Percentiles rank a stretch among this genome's conserved stretches.
phyloP scores from a whole-genome alignment of 2,797 vertebrate genomes.

The Labeo calbasu region DNA sequence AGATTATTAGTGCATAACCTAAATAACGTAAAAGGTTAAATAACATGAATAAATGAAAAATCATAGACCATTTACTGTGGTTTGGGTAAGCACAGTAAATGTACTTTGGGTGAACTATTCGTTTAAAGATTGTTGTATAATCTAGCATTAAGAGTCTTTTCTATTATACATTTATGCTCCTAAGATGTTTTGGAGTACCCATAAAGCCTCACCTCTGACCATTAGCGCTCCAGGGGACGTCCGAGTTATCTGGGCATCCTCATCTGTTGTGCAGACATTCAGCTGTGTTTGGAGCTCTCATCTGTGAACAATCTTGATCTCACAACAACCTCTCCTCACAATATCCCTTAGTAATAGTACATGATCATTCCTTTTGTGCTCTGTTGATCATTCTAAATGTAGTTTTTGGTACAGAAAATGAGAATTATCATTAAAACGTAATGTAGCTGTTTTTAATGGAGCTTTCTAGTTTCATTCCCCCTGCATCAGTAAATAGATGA shows the following conservation, averaged over 20 bases:
- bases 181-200: neutral
- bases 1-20: no score
- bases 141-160: neutral
- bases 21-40: no score
- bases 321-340: neutral
- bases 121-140: neutral
- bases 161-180: neutral
- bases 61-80: no score
- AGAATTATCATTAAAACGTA: slow-evolving; percentile 49
- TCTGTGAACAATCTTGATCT: slow-evolving; percentile 9
- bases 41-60: neutral
- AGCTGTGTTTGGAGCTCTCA: neutral
- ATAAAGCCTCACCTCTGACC: slow-evolving; percentile 8
- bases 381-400: slow-evolving; percentile 21
- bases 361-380: slow-evolving; percentile 30
- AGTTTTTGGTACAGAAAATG: slow-evolving; percentile 31
- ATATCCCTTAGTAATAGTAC: slow-evolving; percentile 17
- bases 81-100: neutral
- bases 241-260: neutral
- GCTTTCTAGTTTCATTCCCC: slow-evolving; percentile 28
- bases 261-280: slow-evolving; percentile 16
- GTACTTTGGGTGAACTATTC: neutral
- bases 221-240: neutral
- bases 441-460: slow-evolving; percentile 32
- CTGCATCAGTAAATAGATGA: slow-evolving; percentile 39